A percentile compares a stretch with the other conserved stretches of the same genome.
These are phyloP conservation scores for Drosophila sproati DNA, from an alignment of 1,140 invertebrate genomes.

Conservation along the genomic window DNA sequence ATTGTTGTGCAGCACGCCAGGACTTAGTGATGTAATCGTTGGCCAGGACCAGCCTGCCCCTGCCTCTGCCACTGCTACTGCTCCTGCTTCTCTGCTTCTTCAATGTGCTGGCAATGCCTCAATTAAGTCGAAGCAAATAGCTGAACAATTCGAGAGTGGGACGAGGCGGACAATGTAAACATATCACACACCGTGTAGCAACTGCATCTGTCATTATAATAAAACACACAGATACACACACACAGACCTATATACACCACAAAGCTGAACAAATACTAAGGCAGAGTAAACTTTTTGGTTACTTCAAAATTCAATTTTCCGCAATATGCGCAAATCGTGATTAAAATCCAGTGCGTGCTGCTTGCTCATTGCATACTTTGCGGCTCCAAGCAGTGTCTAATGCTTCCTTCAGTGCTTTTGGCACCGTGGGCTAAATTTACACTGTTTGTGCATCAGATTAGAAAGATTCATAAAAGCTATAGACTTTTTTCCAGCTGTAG, in stretches of 20 bases:
- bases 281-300: slow-evolving; percentile 63
- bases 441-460: background rate
- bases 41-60: slow-evolving; percentile 9
- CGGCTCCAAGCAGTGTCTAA: slow-evolving; percentile 3
- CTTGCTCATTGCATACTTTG: slow-evolving; percentile 59
- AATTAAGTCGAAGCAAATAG: slow-evolving; percentile 70
- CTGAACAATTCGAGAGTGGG: slow-evolving; percentile 19
- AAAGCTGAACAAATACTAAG: slow-evolving; percentile 17
- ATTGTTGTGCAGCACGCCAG: slow-evolving; percentile 56
- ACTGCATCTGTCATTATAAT: slow-evolving; percentile 58
- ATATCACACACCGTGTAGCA: slow-evolving; percentile 37
- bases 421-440: slow-evolving; percentile 17
- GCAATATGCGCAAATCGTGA: slow-evolving; percentile 82
- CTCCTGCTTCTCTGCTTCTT: background rate
- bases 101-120: slow-evolving; percentile 22
- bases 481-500: background rate
- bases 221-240: background rate
- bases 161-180: slow-evolving; percentile 50
- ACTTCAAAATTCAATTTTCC: slow-evolving; percentile 82
- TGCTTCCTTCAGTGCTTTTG: background rate
- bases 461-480: background rate
- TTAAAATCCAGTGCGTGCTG: slow-evolving; percentile 69
- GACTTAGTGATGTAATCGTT: slow-evolving; percentile 64
- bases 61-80: background rate
- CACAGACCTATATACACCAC: background rate